Evolutionary conservation across 2,797 vertebrate genomes (phyloP).

Genomic region (Amphiprion clarkii): DNA sequence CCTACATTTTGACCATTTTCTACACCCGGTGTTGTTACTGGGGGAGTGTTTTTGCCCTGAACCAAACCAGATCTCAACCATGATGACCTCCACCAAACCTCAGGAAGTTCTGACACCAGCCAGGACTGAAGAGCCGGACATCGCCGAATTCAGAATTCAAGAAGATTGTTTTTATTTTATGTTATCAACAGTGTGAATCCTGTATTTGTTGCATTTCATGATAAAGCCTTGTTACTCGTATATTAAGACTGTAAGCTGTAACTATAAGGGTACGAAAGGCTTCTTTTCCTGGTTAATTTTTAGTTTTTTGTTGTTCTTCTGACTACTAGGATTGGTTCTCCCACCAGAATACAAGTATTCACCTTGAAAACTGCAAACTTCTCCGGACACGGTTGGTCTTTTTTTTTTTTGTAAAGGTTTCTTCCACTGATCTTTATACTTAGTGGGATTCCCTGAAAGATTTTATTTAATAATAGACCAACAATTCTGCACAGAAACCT

Average conservation of each 20-base stretch:
- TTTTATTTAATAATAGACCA: too few species aligned
- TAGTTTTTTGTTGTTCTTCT: constrained; percentile 46
- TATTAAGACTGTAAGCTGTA: not conserved
- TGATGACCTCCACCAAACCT: not conserved
- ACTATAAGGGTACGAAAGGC: not conserved
- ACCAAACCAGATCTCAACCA: not conserved
- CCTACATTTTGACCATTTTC: too few species aligned
- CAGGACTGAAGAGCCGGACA: constrained; percentile 10
- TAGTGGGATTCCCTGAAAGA: too few species aligned
- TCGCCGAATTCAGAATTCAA: not conserved
- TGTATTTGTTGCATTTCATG: not conserved
- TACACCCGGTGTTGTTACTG: not conserved
- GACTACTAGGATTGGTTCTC: constrained; percentile 91
- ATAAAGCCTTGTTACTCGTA: not conserved
- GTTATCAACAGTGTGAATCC: not conserved
- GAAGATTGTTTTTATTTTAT: not conserved
- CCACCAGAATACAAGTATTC: constrained; percentile 91
- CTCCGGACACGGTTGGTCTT: constrained; percentile 89
- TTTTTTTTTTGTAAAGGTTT: not conserved
- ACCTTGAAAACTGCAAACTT: constrained; percentile 90
- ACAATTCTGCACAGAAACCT: too few species aligned
- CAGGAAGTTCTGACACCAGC: too few species aligned
- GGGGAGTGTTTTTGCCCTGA: not conserved
- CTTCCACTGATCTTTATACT: too few species aligned
- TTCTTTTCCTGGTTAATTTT: constrained; percentile 3